Evolutionary conservation across 2,888 invertebrate species (phyloP).

Genomic region (Caenorhabditis parvicauda): DNA sequence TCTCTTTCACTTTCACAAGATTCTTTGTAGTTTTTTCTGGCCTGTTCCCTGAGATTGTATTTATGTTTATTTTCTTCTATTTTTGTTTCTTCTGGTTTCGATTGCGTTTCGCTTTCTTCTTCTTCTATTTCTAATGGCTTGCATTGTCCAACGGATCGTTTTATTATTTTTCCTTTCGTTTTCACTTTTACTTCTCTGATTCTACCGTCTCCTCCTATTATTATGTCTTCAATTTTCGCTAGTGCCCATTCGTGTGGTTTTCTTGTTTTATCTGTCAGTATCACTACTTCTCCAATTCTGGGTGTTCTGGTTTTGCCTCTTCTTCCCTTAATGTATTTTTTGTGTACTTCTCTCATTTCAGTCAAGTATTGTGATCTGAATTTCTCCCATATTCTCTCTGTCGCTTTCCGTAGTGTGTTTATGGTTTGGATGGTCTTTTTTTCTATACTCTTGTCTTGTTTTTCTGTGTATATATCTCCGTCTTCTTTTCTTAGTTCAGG

Average conservation of each 20-base stretch:
- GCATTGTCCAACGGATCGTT: not conserved
- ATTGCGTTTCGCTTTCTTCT: not conserved
- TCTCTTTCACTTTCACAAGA: no score
- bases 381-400: not conserved
- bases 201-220: not conserved
- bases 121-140: constrained; percentile 3
- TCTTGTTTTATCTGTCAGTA: not conserved
- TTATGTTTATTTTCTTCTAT: not conserved
- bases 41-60: no score
- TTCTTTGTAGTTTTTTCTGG: no score
- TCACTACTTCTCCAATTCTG: constrained; percentile 1
- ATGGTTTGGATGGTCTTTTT: not conserved
- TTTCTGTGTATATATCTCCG: not conserved
- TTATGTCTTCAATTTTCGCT: not conserved
- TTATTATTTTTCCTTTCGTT: not conserved
- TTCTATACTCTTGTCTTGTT: not conserved
- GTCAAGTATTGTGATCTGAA: not conserved
- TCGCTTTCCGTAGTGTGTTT: not conserved
- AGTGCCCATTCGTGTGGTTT: not conserved
- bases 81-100: not conserved
- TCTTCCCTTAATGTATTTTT: not conserved
- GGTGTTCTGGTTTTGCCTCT: not conserved
- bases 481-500: not conserved
- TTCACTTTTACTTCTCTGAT: not conserved
- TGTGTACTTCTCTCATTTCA: not conserved